Conservation (phyloP, 1,140 invertebrate genomes). For the Aphidius ervi region DNA sequence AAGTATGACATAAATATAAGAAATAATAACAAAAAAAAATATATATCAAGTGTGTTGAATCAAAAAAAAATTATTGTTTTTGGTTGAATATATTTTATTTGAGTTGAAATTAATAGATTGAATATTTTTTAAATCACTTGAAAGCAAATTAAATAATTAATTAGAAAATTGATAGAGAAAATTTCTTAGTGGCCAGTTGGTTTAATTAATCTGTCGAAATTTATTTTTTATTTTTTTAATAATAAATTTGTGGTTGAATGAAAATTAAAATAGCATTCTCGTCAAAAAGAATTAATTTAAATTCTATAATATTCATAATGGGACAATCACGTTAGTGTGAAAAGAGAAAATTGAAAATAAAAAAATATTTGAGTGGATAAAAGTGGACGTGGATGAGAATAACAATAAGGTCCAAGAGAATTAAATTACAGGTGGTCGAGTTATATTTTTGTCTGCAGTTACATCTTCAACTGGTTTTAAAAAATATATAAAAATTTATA, state of each 20-base stretch:
- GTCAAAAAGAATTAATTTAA: constrained; percentile 6
- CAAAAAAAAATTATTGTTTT: not conserved
- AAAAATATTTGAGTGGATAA: constrained; percentile 6
- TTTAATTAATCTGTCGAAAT: too few species aligned
- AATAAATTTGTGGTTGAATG: not conserved
- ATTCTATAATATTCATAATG: constrained; percentile 4
- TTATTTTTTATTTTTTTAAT: not conserved
- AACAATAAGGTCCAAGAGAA: constrained; percentile 4
- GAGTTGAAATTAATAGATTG: too few species aligned
- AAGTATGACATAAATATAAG: not conserved
- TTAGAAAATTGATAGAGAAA: not conserved
- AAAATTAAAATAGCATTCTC: not conserved
- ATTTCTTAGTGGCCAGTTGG: not conserved
- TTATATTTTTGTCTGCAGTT: not conserved
- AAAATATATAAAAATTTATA: too few species aligned
- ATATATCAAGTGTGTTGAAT: not conserved
- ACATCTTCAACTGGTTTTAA: too few species aligned
- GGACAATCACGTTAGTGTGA: not conserved
- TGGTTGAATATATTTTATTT: not conserved
- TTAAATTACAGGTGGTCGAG: constrained; percentile 7
- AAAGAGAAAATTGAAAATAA: not conserved
- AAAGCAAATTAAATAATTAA: too few species aligned
- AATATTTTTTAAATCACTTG: too few species aligned
- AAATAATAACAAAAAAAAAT: not conserved
- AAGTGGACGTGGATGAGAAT: constrained; percentile 10